Conservation (phyloP, 2,888 invertebrate species). For the Tachystola acroxantha region DNA sequence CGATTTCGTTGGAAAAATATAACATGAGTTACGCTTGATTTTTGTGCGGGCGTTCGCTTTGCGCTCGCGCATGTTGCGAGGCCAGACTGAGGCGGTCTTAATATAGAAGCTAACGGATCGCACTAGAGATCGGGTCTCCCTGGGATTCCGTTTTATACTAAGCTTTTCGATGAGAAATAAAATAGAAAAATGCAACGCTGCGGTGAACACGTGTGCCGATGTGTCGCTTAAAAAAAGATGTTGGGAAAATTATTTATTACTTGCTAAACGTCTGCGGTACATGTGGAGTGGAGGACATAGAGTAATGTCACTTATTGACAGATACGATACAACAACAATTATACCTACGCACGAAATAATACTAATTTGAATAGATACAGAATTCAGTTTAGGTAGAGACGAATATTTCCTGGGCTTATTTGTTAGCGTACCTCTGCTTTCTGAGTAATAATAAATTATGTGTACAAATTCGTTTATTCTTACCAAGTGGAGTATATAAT, state of each 20-base stretch:
- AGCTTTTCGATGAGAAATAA: constrained; percentile 22
- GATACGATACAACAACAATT: too few relatives aligned
- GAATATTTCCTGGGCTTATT: too few relatives aligned
- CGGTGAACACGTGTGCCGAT: constrained; percentile 33
- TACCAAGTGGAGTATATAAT: too few relatives aligned
- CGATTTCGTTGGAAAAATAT: constrained; percentile 64
- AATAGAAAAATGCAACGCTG: constrained; percentile 30
- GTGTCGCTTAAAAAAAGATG: not conserved
- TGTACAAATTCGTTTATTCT: too few relatives aligned
- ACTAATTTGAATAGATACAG: too few relatives aligned
- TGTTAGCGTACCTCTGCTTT: too few relatives aligned
- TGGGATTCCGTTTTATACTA: constrained; percentile 56
- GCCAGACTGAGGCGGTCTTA: constrained; percentile 63
- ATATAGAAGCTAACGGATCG: constrained; percentile 63
- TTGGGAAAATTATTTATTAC: not conserved
- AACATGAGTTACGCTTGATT: constrained; percentile 71
- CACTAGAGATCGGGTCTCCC: constrained; percentile 54
- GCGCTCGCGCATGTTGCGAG: constrained; percentile 63
- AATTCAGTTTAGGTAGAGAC: too few relatives aligned
- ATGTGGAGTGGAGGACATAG: not conserved
- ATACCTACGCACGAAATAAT: too few relatives aligned
- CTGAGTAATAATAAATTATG: too few relatives aligned
- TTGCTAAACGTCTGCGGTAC: not conserved
- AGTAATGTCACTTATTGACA: too few relatives aligned
- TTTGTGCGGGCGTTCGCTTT: constrained; percentile 51